phyloP scores from a whole-genome alignment of 2,888 invertebrate genomes.

The Bhutanitis thaidina region DNA sequence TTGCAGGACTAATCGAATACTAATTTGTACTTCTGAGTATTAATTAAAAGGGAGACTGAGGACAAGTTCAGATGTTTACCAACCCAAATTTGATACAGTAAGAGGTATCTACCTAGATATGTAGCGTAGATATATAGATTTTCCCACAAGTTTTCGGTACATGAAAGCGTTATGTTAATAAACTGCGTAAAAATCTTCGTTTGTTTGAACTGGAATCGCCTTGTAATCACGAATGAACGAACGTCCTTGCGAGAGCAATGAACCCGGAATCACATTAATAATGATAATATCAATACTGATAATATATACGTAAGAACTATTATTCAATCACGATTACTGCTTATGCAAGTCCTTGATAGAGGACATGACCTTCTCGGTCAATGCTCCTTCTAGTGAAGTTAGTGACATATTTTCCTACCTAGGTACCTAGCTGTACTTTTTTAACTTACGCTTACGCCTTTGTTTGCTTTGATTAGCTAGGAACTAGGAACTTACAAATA shows the following conservation, averaged over 20 bases:
- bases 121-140: too few relatives aligned
- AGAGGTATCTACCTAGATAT: too few relatives aligned
- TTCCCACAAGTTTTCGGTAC: too few relatives aligned
- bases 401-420: constrained; percentile 29
- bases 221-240: constrained; percentile 38
- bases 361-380: constrained; percentile 63
- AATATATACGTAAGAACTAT: constrained; percentile 37
- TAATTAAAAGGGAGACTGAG: too few relatives aligned
- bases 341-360: constrained; percentile 59
- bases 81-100: too few relatives aligned
- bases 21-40: too few relatives aligned
- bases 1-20: background rate
- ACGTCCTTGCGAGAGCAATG: constrained; percentile 67
- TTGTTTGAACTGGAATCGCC: background rate
- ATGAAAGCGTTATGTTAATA: too few relatives aligned
- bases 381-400: constrained; percentile 40
- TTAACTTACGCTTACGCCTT: constrained; percentile 20
- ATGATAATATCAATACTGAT: constrained; percentile 37
- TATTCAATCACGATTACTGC: constrained; percentile 48
- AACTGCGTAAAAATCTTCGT: too few relatives aligned
- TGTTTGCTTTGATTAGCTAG: background rate
- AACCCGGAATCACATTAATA: constrained; percentile 61
- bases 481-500: too few relatives aligned
- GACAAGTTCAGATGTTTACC: too few relatives aligned
- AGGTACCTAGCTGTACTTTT: constrained; percentile 8